A percentile compares a stretch with the other conserved stretches of the same genome.
These are phyloP conservation scores for Passer domesticus DNA, from an alignment of 2,113 vertebrate species.

Conservation along the genomic window DNA sequence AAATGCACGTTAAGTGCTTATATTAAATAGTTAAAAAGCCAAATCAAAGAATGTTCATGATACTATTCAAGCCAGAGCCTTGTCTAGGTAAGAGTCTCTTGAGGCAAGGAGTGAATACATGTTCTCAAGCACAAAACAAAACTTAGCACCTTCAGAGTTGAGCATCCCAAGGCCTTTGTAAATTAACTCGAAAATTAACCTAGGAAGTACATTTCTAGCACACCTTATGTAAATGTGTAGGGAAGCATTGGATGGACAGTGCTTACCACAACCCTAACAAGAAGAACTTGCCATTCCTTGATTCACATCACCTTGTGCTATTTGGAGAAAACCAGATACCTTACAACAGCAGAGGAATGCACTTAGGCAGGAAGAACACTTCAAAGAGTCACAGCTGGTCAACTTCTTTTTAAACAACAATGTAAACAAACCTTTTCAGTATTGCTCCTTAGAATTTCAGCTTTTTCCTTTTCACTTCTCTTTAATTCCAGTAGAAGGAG, in stretches of 20 bases:
- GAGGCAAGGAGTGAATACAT: not conserved
- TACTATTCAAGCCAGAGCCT: not conserved
- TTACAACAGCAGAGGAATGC: not conserved
- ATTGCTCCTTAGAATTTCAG: conserved; percentile 77
- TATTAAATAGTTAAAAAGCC: not conserved
- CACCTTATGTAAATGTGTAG: not conserved
- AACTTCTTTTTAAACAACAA: not conserved
- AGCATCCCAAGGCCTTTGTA: not conserved
- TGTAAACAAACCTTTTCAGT: conserved; percentile 75
- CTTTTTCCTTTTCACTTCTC: conserved; percentile 81
- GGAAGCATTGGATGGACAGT: not conserved
- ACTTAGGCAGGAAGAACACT: not conserved
- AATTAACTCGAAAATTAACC: not conserved
- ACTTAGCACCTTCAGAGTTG: not conserved
- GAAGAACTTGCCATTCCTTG: not conserved
- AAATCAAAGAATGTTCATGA: not conserved
- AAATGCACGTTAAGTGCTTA: not conserved
- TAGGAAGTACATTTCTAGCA: not conserved
- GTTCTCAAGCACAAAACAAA: not conserved
- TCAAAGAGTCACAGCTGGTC: not conserved
- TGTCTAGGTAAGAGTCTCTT: not conserved
- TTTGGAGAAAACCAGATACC: not conserved
- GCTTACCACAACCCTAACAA: not conserved
- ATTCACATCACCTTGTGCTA: not conserved
- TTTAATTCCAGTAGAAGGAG: conserved; percentile 72